Conservation (phyloP, 2,797 vertebrate genomes). For the Lates japonicus region DNA sequence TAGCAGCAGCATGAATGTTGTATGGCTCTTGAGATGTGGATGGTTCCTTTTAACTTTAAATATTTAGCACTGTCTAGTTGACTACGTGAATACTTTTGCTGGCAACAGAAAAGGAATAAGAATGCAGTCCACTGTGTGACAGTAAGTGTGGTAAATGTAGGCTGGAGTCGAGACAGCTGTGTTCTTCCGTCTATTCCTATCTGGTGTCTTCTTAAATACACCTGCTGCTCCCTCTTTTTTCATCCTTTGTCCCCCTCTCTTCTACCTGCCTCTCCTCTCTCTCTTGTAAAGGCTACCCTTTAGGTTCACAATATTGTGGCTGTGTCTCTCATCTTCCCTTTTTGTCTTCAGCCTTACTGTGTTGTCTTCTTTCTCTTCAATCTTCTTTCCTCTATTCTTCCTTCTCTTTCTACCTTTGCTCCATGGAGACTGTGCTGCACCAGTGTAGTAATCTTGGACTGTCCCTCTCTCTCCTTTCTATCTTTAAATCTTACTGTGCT, state of each 20-base stretch:
- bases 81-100: not conserved
- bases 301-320: conserved; percentile 5
- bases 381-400: conserved; percentile 84
- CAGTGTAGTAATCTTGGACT: conserved; percentile 78
- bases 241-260: conserved; percentile 13
- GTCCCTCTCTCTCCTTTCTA: conserved; percentile 37
- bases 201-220: not conserved
- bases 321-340: conserved; percentile 51
- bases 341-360: conserved; percentile 70
- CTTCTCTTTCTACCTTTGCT: conserved; percentile 77
- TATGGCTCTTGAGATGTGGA: not conserved
- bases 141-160: conserved; percentile 3
- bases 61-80: not conserved
- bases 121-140: not conserved
- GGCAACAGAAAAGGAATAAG: not conserved
- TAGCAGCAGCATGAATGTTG: too few species aligned
- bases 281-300: not conserved
- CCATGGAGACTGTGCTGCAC: conserved; percentile 84
- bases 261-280: conserved; percentile 1
- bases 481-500: conserved; percentile 20
- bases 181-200: conserved; percentile 24
- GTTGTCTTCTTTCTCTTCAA: conserved; percentile 78
- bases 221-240: conserved; percentile 2
- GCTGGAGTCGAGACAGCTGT: conserved; percentile 14
- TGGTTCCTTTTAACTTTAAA: too few species aligned